Percentiles rank a stretch among this genome's conserved stretches.
Conservation (phyloP, 2,797 vertebrate genomes). For the Pseudochirops cupreus region DNA sequence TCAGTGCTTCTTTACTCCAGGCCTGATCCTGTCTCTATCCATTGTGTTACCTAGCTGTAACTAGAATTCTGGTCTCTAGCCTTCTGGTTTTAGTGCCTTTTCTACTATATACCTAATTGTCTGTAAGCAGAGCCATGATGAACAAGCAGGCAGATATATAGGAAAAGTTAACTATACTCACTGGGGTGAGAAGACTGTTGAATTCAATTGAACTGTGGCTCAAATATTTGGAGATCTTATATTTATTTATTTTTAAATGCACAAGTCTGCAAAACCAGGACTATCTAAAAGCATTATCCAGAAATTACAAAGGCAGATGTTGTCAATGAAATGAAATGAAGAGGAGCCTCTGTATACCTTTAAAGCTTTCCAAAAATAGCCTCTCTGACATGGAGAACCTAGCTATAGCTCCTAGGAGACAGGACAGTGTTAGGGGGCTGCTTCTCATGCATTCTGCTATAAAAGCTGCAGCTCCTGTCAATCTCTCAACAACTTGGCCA, state of each 20-base stretch:
- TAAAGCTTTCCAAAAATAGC: constrained; percentile 23
- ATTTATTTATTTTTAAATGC: constrained; percentile 15
- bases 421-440: not conserved
- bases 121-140: not conserved
- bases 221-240: constrained; percentile 21
- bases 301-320: constrained; percentile 10
- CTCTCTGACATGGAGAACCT: not conserved
- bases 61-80: not conserved
- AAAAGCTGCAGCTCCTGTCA: not conserved
- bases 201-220: constrained; percentile 7
- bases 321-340: not conserved
- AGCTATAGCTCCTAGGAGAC: constrained; percentile 19
- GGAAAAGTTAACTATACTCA: not conserved
- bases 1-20: not conserved
- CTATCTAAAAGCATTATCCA: not conserved
- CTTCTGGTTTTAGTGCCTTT: not conserved
- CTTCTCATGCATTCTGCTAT: not conserved
- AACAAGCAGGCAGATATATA: not conserved
- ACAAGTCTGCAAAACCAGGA: not conserved
- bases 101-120: not conserved
- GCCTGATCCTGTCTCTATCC: not conserved
- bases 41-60: not conserved
- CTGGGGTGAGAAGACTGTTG: not conserved
- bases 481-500: not conserved
- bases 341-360: not conserved